Base-by-base conservation (phyloP, 2,113 vertebrate species). In the Dicentrarchus labrax region DNA sequence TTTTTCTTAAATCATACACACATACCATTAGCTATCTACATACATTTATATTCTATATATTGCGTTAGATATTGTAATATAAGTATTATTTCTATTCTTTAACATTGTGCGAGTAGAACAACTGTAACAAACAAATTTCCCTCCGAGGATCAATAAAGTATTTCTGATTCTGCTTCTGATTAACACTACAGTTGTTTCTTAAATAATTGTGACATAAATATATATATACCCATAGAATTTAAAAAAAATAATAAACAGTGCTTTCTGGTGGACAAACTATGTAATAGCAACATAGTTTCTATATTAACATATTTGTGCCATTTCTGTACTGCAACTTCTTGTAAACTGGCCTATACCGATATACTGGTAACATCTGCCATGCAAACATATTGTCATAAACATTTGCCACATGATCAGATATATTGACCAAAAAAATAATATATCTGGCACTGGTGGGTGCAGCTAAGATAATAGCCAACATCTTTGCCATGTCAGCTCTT, bases 191-290 rank as follows among this genome's bases (percentile, higher is more conserved):
- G 24, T 15, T 59, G 19, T 54, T 62, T 48, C 30, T 16, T n/a
- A 6, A 21, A 38, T 2, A 53, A 39, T 2, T 41, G 30, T 66
- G 45, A 71, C 13, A n/a, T n/a, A 24, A 54, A 19, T 19, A 24
- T 47, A 5, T 48, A 4, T 15, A 41, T 36, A 2, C 45, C 12
- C 12, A 41, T 22, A 3, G 21, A 4, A 50, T 72, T n/a, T 67
- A 19, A 47, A 30, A 22, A 19, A 47, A 30, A 22, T 30, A 21
- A 39, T 2, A 45, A 47, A 64, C 24, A 51, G 47, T 39, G 19
- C 24, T 12, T 4, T 74, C 48, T 62, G 36, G 30, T 68, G 36
- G 61, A 60, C n/a, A 57, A 67, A 66, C 39, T 74, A 53, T 41
- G 10, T 50, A 38, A 62, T 9, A 12, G 62, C 10, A 1, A 56